These are phyloP conservation scores for Danio albolineatus DNA, from an alignment of 2,797 vertebrate species.

Conservation along the genomic window DNA sequence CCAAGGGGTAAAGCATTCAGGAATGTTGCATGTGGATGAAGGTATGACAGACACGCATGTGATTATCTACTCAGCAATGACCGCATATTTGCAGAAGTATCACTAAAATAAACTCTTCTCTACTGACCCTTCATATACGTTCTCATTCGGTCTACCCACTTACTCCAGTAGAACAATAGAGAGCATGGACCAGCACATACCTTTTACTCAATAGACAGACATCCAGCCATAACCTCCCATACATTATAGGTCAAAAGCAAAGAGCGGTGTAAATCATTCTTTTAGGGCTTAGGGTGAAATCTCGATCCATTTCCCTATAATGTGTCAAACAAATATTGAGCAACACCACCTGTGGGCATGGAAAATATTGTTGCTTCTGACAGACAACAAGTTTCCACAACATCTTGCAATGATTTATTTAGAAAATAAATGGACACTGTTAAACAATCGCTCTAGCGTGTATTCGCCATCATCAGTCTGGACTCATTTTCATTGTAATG, in stretches of 20 bases:
- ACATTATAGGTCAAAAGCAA: neutral
- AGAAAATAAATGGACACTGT: neutral
- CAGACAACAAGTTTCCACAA: slow-evolving; percentile 12
- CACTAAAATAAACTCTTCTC: neutral
- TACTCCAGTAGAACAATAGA: neutral
- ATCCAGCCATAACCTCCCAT: neutral
- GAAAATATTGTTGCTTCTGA: slow-evolving; percentile 8
- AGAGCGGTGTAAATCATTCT: neutral
- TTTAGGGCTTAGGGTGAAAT: neutral
- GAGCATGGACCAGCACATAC: slow-evolving; percentile 13
- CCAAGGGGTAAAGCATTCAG: slow-evolving; percentile 5
- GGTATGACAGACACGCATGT: slow-evolving; percentile 17
- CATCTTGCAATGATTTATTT: slow-evolving; percentile 18
- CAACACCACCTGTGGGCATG: slow-evolving; percentile 22
- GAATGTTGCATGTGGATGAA: slow-evolving; percentile 28
- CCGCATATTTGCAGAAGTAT: neutral
- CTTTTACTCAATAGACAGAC: neutral
- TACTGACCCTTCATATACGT: neutral
- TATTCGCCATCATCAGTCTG: neutral
- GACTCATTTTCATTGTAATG: neutral
- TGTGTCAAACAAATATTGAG: neutral
- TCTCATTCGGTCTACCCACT: neutral
- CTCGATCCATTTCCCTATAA: neutral
- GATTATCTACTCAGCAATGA: slow-evolving; percentile 2
- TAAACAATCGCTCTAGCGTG: slow-evolving; percentile 2